A percentile compares a stretch with the other conserved stretches of the same genome.
These are phyloP conservation scores for Erpornis zantholeuca DNA, from an alignment of 2,113 vertebrate species.

Conservation along the genomic window DNA sequence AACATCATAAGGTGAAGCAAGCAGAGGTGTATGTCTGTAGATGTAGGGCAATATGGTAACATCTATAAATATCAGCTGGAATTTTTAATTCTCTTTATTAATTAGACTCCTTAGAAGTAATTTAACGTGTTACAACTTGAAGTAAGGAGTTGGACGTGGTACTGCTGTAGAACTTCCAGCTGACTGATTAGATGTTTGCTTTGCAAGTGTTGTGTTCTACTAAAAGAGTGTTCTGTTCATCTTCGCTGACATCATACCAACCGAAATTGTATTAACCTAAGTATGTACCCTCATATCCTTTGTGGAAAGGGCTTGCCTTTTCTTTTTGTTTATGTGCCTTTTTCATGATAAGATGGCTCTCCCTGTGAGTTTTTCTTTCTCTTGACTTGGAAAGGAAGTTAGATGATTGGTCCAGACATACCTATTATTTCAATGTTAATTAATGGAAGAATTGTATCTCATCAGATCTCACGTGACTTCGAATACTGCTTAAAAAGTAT, in stretches of 20 bases:
- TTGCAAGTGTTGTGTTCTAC: background rate
- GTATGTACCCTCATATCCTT: background rate
- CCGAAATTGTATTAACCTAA: background rate
- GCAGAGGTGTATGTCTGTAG: background rate
- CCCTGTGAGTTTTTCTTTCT: background rate
- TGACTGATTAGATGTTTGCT: background rate
- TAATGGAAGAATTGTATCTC: background rate
- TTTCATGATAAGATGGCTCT: background rate
- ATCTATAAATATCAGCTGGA: background rate
- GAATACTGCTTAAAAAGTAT: background rate
- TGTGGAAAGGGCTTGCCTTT: background rate
- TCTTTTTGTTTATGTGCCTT: background rate
- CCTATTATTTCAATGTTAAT: background rate
- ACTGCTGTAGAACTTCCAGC: background rate
- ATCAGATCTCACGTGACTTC: background rate
- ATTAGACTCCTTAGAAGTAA: background rate
- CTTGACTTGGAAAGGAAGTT: background rate
- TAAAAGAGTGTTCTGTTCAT: background rate
- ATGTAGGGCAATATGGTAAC: background rate
- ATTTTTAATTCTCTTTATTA: background rate
- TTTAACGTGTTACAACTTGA: background rate
- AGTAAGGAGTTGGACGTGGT: rapidly evolving
- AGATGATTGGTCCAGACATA: background rate
- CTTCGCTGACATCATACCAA: background rate
- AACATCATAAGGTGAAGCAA: background rate